These are phyloP conservation scores for Varanus salvator DNA, from an alignment of 2,113 vertebrate genomes.

Conservation along the genomic window DNA sequence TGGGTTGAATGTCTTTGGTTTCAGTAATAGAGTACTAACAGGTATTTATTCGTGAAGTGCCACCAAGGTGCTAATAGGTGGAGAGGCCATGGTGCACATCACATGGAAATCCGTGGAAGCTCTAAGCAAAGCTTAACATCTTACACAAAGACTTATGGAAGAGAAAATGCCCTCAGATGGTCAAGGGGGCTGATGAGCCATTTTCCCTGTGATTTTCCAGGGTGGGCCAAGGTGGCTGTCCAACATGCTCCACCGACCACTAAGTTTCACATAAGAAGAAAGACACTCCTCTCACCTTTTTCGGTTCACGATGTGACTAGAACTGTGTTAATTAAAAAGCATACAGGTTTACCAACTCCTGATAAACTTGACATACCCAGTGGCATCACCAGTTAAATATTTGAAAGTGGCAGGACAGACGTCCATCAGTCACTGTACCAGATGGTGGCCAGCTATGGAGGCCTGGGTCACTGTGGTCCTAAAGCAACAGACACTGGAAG, in stretches of 20 bases:
- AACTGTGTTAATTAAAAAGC: not conserved
- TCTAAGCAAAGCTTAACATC: not conserved
- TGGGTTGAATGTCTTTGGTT: not conserved
- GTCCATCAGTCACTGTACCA: not conserved
- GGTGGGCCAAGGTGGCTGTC: not conserved
- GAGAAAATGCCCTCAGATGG: not conserved
- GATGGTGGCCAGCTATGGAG: not conserved
- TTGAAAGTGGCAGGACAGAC: not conserved
- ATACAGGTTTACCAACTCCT: not conserved
- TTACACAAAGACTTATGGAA: not conserved
- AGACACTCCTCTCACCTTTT: not conserved
- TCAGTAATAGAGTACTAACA: not conserved
- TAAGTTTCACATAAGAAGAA: not conserved
- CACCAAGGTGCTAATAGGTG: not conserved
- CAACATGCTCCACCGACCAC: not conserved
- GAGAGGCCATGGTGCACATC: not conserved
- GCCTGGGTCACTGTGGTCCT: not conserved
- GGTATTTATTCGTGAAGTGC: constrained; percentile 29
- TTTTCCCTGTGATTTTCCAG: not conserved
- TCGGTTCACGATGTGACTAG: not conserved
- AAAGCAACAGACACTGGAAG: not conserved
- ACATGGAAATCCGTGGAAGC: not conserved
- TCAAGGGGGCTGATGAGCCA: not conserved
- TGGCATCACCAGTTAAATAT: not conserved
- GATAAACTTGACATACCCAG: not conserved